phyloP scores from a whole-genome alignment of 2,888 invertebrate genomes.

The Chrysolina haemoptera region DNA sequence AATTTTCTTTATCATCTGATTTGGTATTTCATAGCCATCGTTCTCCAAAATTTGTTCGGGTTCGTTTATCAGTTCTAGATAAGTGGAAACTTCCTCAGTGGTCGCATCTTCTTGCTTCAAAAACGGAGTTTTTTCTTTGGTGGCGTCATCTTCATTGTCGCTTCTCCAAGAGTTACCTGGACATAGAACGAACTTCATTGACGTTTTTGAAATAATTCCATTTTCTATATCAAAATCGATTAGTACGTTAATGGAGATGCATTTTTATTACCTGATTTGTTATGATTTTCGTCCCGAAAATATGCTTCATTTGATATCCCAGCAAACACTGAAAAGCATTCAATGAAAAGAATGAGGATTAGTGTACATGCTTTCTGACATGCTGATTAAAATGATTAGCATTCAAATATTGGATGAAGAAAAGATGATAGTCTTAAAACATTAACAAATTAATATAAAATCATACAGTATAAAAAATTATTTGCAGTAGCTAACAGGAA shows the following conservation, averaged over 20 bases:
- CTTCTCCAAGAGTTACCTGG: slow-evolving; percentile 71
- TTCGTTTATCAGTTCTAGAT: slow-evolving; percentile 79
- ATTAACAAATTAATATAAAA: no score
- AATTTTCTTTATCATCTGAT: slow-evolving; percentile 56
- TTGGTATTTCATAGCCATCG: slow-evolving; percentile 79
- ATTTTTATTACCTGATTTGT: slow-evolving; percentile 71
- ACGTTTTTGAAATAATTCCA: slow-evolving; percentile 35
- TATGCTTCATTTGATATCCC: slow-evolving; percentile 86
- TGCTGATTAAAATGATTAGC: slow-evolving; percentile 33
- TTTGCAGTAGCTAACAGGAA: no score
- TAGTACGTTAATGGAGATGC: slow-evolving; percentile 37
- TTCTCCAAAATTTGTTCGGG: slow-evolving; percentile 66
- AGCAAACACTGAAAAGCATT: slow-evolving; percentile 72
- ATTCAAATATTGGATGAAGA: not conserved
- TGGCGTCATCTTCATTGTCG: slow-evolving; percentile 68
- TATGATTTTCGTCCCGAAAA: slow-evolving; percentile 83
- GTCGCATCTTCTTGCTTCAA: slow-evolving; percentile 59
- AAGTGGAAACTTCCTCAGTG: slow-evolving; percentile 72
- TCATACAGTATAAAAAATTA: no score
- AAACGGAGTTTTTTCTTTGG: slow-evolving; percentile 70
- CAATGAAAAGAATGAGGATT: slow-evolving; percentile 48
- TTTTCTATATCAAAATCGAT: slow-evolving; percentile 28
- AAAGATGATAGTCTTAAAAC: no score
- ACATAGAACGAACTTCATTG: slow-evolving; percentile 46
- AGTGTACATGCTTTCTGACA: slow-evolving; percentile 44